Evolutionary conservation across 2,797 vertebrate genomes (phyloP).

Genomic region (Hapalemur alaotrensis): DNA sequence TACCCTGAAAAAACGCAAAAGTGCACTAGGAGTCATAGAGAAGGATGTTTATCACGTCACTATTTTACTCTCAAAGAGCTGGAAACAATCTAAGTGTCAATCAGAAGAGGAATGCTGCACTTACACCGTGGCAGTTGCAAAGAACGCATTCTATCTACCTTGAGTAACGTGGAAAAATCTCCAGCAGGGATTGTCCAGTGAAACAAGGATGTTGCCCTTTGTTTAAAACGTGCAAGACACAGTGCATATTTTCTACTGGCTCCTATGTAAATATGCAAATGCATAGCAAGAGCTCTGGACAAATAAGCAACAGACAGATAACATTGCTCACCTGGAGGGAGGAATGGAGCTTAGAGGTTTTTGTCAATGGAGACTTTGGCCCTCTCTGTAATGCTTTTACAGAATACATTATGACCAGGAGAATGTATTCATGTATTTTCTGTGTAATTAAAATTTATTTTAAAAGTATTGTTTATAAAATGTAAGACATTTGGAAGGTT

Average conservation of each 20-base stretch:
- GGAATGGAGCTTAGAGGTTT: not conserved
- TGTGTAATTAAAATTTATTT: not conserved
- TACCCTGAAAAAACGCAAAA: not conserved
- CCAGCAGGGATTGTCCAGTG: not conserved
- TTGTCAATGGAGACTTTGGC: not conserved
- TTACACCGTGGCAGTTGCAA: not conserved
- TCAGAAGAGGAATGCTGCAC: not conserved
- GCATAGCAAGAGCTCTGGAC: not conserved
- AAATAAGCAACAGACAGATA: not conserved
- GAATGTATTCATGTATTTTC: not conserved
- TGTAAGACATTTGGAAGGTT: not conserved
- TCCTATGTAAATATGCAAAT: not conserved
- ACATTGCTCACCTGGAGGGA: not conserved
- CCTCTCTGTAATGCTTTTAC: not conserved
- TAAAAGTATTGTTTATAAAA: not conserved
- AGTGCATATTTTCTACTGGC: not conserved
- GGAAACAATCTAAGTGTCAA: conserved; percentile 21
- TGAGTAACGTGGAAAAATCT: not conserved
- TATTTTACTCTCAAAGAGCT: conserved; percentile 15
- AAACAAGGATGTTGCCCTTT: conserved; percentile 12
- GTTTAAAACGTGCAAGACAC: conserved; percentile 39
- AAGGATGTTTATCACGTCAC: conserved; percentile 9
- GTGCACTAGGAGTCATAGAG: not conserved
- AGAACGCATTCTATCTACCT: not conserved
- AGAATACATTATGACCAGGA: not conserved